These are phyloP conservation scores for Penelope pileata DNA, from an alignment of 2,113 vertebrate genomes.

Conservation along the genomic window DNA sequence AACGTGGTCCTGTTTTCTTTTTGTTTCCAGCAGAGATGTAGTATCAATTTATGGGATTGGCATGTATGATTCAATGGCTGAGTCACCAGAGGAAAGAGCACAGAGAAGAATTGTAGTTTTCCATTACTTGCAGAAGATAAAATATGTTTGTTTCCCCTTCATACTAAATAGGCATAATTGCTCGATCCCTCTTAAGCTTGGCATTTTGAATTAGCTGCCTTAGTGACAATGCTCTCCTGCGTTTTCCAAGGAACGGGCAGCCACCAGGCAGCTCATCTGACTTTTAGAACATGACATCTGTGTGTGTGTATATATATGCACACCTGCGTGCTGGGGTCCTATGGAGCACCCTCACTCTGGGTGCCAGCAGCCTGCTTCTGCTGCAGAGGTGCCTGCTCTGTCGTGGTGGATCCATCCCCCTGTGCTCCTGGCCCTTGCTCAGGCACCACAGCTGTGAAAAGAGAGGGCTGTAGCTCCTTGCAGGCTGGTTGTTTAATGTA, in stretches of 20 bases:
- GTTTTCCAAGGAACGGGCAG: neutral
- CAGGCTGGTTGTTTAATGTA: neutral
- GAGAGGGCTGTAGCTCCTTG: neutral
- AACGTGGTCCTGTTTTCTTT: neutral
- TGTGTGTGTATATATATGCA: no score
- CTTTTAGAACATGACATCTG: neutral
- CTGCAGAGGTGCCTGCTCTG: rapidly evolving
- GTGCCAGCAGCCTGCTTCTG: neutral
- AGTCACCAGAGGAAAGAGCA: neutral
- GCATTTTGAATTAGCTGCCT: neutral
- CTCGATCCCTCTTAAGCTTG: neutral
- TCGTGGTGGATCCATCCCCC: rapidly evolving
- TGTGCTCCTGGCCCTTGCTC: no score
- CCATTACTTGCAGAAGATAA: neutral
- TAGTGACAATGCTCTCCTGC: neutral
- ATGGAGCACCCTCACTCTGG: neutral
- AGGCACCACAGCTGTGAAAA: rapidly evolving
- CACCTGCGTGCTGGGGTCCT: neutral
- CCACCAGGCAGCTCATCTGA: no score
- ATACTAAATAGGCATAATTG: neutral
- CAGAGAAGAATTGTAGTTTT: neutral
- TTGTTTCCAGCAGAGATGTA: neutral
- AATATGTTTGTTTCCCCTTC: neutral
- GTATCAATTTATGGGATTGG: neutral
- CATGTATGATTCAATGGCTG: neutral